These are phyloP conservation scores for Leptopilina boulardi DNA, from an alignment of 1,140 invertebrate species.

Conservation along the genomic window DNA sequence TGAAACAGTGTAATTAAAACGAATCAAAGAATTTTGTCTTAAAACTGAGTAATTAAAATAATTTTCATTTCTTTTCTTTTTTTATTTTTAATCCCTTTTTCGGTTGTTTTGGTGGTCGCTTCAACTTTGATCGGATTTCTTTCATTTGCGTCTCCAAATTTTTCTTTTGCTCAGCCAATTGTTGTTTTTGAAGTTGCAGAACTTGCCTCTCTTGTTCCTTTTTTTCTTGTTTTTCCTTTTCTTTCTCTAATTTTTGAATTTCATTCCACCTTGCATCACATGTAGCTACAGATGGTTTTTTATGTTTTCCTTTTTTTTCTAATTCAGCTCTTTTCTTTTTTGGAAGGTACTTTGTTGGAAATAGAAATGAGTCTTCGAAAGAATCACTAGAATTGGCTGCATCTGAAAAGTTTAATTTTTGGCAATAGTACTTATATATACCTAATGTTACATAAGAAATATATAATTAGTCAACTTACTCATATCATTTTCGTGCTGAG, in stretches of 20 bases:
- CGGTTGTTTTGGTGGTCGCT: not conserved
- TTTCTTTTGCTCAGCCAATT: not conserved
- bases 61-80: not conserved
- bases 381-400: not conserved
- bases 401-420: not conserved
- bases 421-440: too few relatives aligned
- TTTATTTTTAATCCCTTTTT: not conserved
- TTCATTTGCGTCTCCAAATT: not conserved
- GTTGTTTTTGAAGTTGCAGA: not conserved
- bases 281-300: slow-evolving; percentile 1
- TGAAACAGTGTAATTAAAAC: too few relatives aligned
- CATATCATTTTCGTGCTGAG: not conserved
- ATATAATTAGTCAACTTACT: not conserved
- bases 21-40: not conserved
- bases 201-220: not conserved
- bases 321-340: not conserved
- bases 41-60: not conserved
- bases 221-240: not conserved
- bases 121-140: not conserved
- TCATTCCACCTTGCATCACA: not conserved
- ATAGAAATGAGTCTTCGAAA: not conserved
- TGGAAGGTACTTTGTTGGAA: not conserved
- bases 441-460: not conserved
- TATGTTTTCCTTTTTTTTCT: not conserved
- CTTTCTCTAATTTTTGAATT: not conserved